Percentiles rank a stretch among this genome's conserved stretches.
These are phyloP conservation scores for Samia ricini DNA, from an alignment of 1,140 invertebrate genomes.

Conservation along the genomic window DNA sequence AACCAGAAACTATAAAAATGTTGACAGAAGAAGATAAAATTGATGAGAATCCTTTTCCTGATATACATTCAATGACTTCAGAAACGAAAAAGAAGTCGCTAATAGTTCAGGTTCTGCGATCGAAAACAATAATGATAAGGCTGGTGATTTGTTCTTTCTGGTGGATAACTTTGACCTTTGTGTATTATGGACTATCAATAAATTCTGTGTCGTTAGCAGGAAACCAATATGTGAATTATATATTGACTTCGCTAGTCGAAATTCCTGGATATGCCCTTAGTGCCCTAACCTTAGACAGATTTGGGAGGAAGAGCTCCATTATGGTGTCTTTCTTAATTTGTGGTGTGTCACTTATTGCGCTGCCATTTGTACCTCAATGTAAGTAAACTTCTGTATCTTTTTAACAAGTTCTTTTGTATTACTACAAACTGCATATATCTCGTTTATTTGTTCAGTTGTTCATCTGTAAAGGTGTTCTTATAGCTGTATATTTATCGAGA, in stretches of 20 bases:
- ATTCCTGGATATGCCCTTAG: slow-evolving; percentile 80
- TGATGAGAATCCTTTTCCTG: slow-evolving; percentile 15
- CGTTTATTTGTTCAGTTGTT: too few relatives aligned
- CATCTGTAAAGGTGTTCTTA: too few relatives aligned
- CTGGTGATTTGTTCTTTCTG: slow-evolving; percentile 83
- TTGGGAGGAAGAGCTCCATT: slow-evolving; percentile 79
- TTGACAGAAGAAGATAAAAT: slow-evolving; percentile 38
- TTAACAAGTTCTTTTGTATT: neutral
- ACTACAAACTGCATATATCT: neutral
- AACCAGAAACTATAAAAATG: slow-evolving; percentile 46
- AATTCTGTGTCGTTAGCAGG: slow-evolving; percentile 58
- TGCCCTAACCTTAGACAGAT: slow-evolving; percentile 72
- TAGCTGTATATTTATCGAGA: too few relatives aligned
- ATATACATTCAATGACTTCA: neutral
- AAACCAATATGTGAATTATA: slow-evolving; percentile 80
- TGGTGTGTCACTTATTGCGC: slow-evolving; percentile 37
- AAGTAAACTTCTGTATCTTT: slow-evolving; percentile 24
- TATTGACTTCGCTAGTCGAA: slow-evolving; percentile 78
- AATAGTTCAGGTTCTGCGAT: slow-evolving; percentile 75
- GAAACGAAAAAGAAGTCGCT: slow-evolving; percentile 27
- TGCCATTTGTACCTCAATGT: slow-evolving; percentile 56
- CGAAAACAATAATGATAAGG: slow-evolving; percentile 79
- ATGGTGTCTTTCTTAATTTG: slow-evolving; percentile 74
- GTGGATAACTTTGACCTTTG: slow-evolving; percentile 86
- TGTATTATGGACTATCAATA: slow-evolving; percentile 83